Conservation (phyloP, 2,113 vertebrate genomes). For the Oenanthe melanoleuca region DNA sequence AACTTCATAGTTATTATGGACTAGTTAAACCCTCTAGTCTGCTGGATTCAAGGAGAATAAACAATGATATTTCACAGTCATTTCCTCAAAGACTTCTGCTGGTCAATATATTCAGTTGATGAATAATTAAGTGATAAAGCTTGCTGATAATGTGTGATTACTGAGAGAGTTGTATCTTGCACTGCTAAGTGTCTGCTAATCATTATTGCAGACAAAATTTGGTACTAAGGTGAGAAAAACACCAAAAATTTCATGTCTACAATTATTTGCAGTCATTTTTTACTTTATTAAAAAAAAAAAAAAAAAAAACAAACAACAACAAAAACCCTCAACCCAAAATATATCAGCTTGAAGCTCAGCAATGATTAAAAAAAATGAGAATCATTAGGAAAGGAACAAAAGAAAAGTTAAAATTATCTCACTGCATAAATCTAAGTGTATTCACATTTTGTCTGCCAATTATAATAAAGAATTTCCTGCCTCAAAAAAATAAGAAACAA, state of each 20-base stretch:
- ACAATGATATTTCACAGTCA: not conserved
- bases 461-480: not conserved
- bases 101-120: not conserved
- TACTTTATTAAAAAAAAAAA: not conserved
- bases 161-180: not conserved
- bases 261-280: not conserved
- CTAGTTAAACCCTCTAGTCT: not conserved
- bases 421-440: not conserved
- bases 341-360: not conserved
- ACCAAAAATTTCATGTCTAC: not conserved
- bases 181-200: not conserved
- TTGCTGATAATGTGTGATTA: not conserved
- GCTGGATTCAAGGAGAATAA: not conserved
- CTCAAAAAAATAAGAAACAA: not conserved
- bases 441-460: not conserved
- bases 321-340: not conserved
- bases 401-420: not conserved
- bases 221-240: not conserved
- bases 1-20: not conserved
- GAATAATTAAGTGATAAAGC: not conserved
- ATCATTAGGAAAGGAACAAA: not conserved
- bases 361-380: not conserved
- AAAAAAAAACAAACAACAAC: too few relatives aligned
- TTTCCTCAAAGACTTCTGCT: not conserved
- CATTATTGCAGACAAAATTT: not conserved